phyloP scores from a whole-genome alignment of 2,888 invertebrate species.

The Chrysina gloriosa region DNA sequence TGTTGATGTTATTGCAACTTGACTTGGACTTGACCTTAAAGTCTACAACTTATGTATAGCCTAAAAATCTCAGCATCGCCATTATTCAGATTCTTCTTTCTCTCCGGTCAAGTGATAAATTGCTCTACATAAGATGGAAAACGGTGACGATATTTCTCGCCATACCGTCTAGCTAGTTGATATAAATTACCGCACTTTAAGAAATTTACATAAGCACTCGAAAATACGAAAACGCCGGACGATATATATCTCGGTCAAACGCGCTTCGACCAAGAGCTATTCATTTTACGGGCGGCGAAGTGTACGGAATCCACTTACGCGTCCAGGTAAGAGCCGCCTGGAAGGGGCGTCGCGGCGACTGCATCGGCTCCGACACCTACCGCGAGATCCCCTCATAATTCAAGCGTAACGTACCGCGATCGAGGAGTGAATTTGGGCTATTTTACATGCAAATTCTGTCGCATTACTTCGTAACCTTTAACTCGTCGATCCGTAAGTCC shows the following conservation, averaged over 20 bases:
- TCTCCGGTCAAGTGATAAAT: too few species aligned
- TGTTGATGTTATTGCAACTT: too few species aligned
- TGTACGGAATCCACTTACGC: not conserved
- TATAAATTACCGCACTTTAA: slow-evolving; percentile 14
- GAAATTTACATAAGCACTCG: slow-evolving; percentile 10
- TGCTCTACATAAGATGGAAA: too few species aligned
- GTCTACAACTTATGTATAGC: too few species aligned
- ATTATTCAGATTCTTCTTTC: too few species aligned
- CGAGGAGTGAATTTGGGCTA: slow-evolving; percentile 6
- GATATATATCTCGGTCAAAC: slow-evolving; percentile 7
- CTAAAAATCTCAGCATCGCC: too few species aligned
- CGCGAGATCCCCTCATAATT: slow-evolving; percentile 5
- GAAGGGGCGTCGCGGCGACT: not conserved
- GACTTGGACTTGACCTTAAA: too few species aligned
- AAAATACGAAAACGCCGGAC: slow-evolving; percentile 10
- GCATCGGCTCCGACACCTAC: not conserved
- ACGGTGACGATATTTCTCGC: not conserved
- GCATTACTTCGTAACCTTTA: not conserved
- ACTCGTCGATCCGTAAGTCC: not conserved
- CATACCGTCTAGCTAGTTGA: slow-evolving; percentile 3
- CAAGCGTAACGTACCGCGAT: slow-evolving; percentile 11
- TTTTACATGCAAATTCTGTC: slow-evolving; percentile 16
- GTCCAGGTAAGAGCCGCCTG: not conserved
- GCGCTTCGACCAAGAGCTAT: slow-evolving; percentile 5
- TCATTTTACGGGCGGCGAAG: not conserved